Percentiles rank a stretch among this genome's conserved stretches.
Evolutionary conservation across 35 echinoderm and acorn worm species (phyloP).

Genomic region (Acanthaster planci): DNA sequence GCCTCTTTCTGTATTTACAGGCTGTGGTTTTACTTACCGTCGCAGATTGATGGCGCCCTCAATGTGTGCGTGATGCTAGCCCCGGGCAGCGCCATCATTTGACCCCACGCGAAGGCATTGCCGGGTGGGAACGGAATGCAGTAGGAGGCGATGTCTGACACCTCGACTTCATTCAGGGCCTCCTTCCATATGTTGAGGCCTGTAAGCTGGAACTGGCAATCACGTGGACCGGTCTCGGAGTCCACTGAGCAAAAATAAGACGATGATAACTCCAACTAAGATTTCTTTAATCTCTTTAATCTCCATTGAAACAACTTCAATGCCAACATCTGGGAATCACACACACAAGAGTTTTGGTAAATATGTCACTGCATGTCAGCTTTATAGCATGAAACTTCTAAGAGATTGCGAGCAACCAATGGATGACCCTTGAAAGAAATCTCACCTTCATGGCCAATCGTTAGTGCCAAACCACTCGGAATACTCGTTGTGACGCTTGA

Average conservation of each 20-base stretch:
- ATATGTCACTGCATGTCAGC: no score
- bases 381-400: no score
- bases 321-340: no score
- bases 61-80: background rate
- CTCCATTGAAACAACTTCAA: no score
- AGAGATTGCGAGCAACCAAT: no score
- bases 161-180: background rate
- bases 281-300: no score
- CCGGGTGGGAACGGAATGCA: background rate
- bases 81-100: background rate
- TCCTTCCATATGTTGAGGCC: background rate
- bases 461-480: background rate
- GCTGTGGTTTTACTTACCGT: background rate
- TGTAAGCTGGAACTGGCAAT: background rate
- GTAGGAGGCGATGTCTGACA: background rate
- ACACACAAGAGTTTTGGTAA: no score
- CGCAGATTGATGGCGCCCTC: constrained; percentile 11
- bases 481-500: background rate
- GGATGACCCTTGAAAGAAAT: no score
- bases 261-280: no score
- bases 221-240: no score
- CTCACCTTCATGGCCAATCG: background rate
- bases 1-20: no score
- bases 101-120: background rate
- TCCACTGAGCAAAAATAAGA: no score